phyloP scores from a whole-genome alignment of 2,113 vertebrate genomes.

The Mustelus asterias region DNA sequence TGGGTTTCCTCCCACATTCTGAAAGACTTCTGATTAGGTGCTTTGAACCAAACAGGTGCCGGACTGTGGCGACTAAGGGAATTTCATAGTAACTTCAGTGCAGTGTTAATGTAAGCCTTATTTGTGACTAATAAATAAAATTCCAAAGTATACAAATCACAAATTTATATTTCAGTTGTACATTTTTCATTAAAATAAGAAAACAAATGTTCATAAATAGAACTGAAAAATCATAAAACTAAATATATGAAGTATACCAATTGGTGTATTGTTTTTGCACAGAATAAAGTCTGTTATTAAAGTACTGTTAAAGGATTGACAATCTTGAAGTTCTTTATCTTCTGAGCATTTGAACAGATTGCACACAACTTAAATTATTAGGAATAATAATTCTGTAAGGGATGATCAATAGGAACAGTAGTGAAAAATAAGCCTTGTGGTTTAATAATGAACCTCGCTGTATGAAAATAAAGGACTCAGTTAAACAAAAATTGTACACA shows the following conservation, averaged over 20 bases:
- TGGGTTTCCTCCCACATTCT: too few relatives aligned
- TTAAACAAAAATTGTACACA: slow-evolving; percentile 35
- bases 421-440: background rate
- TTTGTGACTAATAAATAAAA: background rate
- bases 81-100: too few relatives aligned
- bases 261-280: background rate
- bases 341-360: background rate
- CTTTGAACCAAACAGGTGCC: too few relatives aligned
- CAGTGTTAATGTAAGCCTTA: too few relatives aligned
- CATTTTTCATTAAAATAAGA: background rate
- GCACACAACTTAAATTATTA: background rate
- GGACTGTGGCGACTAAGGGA: too few relatives aligned
- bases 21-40: too few relatives aligned
- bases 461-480: slow-evolving; percentile 12
- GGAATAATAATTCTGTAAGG: background rate
- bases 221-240: background rate
- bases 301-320: background rate
- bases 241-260: background rate
- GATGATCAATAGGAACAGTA: slow-evolving; percentile 2
- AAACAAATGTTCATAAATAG: background rate
- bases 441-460: slow-evolving; percentile 29
- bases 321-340: background rate
- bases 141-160: background rate
- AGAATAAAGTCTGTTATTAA: background rate
- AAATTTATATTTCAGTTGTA: background rate